Percentiles rank a stretch among this genome's conserved stretches.
These are phyloP conservation scores for Ephialtes manifestator DNA, from an alignment of 2,888 invertebrate genomes.

Conservation along the genomic window DNA sequence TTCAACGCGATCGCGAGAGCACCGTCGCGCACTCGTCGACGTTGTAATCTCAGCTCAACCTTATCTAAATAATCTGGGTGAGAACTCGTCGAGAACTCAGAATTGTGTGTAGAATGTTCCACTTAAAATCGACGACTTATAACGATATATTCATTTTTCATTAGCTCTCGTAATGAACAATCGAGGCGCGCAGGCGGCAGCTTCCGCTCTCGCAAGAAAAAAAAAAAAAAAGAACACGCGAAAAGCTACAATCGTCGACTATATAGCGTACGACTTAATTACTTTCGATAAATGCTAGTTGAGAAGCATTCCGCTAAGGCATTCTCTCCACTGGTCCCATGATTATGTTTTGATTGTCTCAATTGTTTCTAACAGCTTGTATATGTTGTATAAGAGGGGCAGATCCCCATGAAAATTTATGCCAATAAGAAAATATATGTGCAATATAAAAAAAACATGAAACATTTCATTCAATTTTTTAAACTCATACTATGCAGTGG, in stretches of 20 bases:
- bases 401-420: neutral
- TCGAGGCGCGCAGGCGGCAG: neutral
- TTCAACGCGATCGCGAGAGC: slow-evolving; percentile 35
- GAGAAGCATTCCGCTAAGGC: slow-evolving; percentile 29
- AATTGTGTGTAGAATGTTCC: slow-evolving; percentile 30
- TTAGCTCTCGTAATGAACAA: neutral
- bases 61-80: slow-evolving; percentile 64
- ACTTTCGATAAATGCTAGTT: slow-evolving; percentile 48
- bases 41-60: slow-evolving; percentile 57
- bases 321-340: slow-evolving; percentile 45
- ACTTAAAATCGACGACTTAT: slow-evolving; percentile 48
- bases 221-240: slow-evolving; percentile 7
- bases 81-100: slow-evolving; percentile 14
- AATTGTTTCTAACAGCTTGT: slow-evolving; percentile 24
- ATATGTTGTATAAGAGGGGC: neutral
- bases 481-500: no score
- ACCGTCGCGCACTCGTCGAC: slow-evolving; percentile 28
- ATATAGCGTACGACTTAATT: slow-evolving; percentile 12
- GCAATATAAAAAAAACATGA: no score
- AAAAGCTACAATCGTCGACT: neutral
- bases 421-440: neutral
- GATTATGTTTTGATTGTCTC: slow-evolving; percentile 59
- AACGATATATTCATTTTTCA: neutral
- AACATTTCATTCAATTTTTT: no score
- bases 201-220: neutral